Evolutionary conservation across 2,113 vertebrate genomes (phyloP), one percentile per base, ranked within the genome.

Genomic region (Dissostichus mawsoni): DNA sequence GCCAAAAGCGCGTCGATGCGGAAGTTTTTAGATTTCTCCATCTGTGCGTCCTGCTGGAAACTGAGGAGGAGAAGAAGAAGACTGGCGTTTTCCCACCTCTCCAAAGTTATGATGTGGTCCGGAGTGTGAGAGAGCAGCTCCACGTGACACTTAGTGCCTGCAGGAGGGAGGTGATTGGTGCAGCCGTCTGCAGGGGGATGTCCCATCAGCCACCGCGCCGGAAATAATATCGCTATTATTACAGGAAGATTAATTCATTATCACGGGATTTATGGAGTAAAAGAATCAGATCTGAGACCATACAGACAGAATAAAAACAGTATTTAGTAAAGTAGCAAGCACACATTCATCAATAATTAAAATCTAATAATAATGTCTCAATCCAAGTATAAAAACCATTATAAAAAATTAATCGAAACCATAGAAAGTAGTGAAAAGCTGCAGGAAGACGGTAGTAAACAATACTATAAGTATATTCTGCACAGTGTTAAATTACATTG

Each of bases 21-120:
- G 94, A 99, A 99, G 95, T 98, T 98, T 95, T 96, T 98, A 61
- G 98, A 99, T 91, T 99, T 99, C 95, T 99, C 98, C 98, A 99
- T 99, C 98, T 63, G 90, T 77, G 55, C 58, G 76, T 83, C 80
- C 76, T 82, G 66, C 70, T 6, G 70, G 36, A 55, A 81, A 82
- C 69, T 72, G 20, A 85, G 81, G 67, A 84, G 84, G 73, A 85
- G 80, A 23, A 85, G 81, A 62, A 84, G 84, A 75, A 85, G 80
- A 23, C 76, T 18, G 75, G 29, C 56, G 80, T 74, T 79, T 91
- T 80, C 82, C 84, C 81, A 90, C 92, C 92, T 91, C 90, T 87
- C 82, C 72, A 80, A 93, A 93, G 90, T 92, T 94, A 74, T 88
- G 91, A 90, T 92, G 84, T 77, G 80, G 69, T 86, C 85, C 70